Evolutionary conservation across 2,113 vertebrate species (phyloP).

Genomic region (Odocoileus virginianus): DNA sequence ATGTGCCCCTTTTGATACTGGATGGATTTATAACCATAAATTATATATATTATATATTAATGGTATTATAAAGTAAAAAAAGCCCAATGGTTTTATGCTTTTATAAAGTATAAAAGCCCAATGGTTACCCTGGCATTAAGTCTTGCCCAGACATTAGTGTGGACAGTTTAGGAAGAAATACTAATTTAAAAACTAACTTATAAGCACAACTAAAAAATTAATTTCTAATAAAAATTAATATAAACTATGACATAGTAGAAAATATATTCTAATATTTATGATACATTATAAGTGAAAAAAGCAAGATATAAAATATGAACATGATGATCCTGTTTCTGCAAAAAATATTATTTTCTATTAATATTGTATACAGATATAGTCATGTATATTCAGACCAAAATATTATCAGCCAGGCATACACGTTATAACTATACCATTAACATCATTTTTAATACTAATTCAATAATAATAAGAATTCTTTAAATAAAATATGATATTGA

Average conservation of each 20-base stretch:
- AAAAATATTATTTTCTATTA: neutral
- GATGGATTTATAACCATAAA: constrained; percentile 1
- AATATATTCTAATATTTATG: neutral
- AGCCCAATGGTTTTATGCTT: neutral
- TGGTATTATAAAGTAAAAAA: neutral
- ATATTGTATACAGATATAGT: neutral
- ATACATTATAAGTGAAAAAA: neutral
- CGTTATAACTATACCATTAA: neutral
- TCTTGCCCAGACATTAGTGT: neutral
- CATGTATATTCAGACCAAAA: neutral
- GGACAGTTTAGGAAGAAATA: neutral
- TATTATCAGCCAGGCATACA: neutral
- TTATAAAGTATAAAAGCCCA: neutral
- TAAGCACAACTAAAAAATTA: neutral
- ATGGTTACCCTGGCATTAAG: neutral
- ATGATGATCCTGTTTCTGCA: neutral
- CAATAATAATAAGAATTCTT: neutral
- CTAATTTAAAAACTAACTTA: constrained; percentile 6
- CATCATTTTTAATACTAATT: neutral
- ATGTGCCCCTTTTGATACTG: neutral
- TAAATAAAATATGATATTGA: constrained; percentile 18
- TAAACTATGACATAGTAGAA: neutral
- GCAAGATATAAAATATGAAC: neutral
- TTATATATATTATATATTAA: neutral
- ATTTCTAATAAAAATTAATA: neutral